Evolutionary conservation across 1,140 invertebrate species (phyloP).

Genomic region (Trichonephila inaurata): DNA sequence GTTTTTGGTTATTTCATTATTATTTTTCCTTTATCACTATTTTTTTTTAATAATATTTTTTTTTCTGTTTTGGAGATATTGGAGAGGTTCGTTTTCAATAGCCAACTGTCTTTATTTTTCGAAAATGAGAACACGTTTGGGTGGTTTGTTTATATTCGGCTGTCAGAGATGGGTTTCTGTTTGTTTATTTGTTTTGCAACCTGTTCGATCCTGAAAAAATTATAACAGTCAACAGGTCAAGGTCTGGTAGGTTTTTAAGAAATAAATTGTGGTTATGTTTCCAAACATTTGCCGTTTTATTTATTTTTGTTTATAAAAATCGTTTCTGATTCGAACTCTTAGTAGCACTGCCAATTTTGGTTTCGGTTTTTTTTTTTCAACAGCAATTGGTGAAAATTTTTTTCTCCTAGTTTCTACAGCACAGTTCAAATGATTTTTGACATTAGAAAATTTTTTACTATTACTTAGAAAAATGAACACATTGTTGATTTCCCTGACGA

Average conservation of each 20-base stretch:
- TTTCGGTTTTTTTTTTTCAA: background rate
- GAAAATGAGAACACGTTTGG: slow-evolving; percentile 47
- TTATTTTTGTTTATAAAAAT: background rate
- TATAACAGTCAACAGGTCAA: slow-evolving; percentile 21
- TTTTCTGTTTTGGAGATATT: background rate
- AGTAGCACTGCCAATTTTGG: background rate
- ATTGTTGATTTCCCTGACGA: background rate
- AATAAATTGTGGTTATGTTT: background rate
- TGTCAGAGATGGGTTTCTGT: background rate
- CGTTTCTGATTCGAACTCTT: background rate
- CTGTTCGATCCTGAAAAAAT: slow-evolving; percentile 1
- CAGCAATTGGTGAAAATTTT: background rate
- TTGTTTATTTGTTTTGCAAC: background rate
- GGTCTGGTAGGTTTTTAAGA: background rate
- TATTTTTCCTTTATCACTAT: slow-evolving; percentile 13
- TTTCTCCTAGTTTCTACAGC: too few species aligned
- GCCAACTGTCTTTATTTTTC: slow-evolving; percentile 12
- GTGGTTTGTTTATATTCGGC: slow-evolving; percentile 59
- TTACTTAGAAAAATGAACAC: background rate
- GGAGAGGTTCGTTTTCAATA: slow-evolving; percentile 4
- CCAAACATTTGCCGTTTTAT: slow-evolving; percentile 13
- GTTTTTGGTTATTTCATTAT: slow-evolving; percentile 25
- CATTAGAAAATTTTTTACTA: background rate
- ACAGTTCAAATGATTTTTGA: background rate
- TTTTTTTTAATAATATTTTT: slow-evolving; percentile 26